phyloP scores from a whole-genome alignment of 2,888 invertebrate genomes.

The Xestia ashworthii region DNA sequence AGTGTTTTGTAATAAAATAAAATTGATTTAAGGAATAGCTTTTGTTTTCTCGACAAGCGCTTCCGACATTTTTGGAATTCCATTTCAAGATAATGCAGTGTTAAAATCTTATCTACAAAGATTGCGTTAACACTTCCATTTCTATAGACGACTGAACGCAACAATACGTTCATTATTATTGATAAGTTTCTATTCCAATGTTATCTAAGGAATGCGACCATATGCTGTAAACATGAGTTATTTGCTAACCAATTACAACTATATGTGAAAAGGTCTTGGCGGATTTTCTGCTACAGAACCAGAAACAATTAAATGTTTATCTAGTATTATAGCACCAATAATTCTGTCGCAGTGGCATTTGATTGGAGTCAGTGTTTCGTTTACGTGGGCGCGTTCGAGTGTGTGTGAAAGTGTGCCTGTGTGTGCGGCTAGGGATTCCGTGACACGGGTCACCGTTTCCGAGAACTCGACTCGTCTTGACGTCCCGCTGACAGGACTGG shows the following conservation, averaged over 20 bases:
- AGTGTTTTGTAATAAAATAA: constrained; percentile 31
- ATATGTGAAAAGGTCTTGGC: constrained; percentile 18
- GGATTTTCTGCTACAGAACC: constrained; percentile 19
- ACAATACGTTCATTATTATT: constrained; percentile 45
- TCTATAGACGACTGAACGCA: constrained; percentile 44
- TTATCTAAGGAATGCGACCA: constrained; percentile 74
- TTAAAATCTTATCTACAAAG: constrained; percentile 58
- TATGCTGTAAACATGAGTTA: constrained; percentile 61
- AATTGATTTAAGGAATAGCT: constrained; percentile 6
- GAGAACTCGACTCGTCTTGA: constrained; percentile 90
- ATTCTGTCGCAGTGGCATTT: constrained; percentile 76
- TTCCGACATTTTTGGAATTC: constrained; percentile 36
- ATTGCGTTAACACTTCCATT: constrained; percentile 45
- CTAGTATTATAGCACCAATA: constrained; percentile 72
- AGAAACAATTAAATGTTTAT: constrained; percentile 45
- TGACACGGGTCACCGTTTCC: constrained; percentile 91
- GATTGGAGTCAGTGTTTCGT: constrained; percentile 72
- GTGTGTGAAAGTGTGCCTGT: constrained; percentile 70
- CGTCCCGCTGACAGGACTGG: constrained; percentile 90
- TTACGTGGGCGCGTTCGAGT: constrained; percentile 66
- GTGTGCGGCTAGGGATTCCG: constrained; percentile 89
- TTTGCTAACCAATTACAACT: constrained; percentile 24
- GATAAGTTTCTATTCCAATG: constrained; percentile 54
- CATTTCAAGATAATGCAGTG: constrained; percentile 42
- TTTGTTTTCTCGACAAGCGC: constrained; percentile 16